Percentiles rank a stretch among this genome's conserved stretches.
These are phyloP conservation scores for Apostichopus japonicus DNA, from an alignment of 35 echinoderm and acorn worm species.

Conservation along the genomic window DNA sequence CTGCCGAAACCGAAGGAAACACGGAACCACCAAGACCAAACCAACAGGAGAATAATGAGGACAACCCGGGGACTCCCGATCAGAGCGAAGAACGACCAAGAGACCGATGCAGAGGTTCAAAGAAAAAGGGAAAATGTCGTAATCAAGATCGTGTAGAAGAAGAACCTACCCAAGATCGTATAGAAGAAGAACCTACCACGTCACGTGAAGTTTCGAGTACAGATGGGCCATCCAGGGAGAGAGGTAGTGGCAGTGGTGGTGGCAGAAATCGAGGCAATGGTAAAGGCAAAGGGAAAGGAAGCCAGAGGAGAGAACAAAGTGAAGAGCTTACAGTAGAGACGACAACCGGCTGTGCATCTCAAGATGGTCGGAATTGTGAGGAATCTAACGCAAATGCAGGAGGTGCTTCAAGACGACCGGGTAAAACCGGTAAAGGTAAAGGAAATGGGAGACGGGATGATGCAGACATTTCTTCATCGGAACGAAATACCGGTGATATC, in stretches of 20 bases:
- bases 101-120: background rate
- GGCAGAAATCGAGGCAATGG: background rate
- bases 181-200: background rate
- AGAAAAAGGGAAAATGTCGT: background rate
- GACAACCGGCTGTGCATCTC: background rate
- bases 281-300: background rate
- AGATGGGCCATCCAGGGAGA: no score
- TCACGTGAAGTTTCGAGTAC: background rate
- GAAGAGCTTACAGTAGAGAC: background rate
- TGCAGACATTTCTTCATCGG: background rate
- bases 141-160: background rate
- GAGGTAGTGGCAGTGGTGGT: no score
- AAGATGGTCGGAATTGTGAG: background rate
- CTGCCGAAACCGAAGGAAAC: background rate
- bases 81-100: background rate
- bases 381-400: background rate
- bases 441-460: conserved; percentile 1
- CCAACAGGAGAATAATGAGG: background rate
- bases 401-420: background rate
- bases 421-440: background rate
- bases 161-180: background rate
- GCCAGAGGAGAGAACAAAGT: background rate
- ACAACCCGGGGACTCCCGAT: background rate
- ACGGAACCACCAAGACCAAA: background rate
- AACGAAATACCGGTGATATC: background rate